A percentile compares a stretch with the other conserved stretches of the same genome.
Conservation (phyloP, 2,888 invertebrate genomes). For the Euclidia mi region DNA sequence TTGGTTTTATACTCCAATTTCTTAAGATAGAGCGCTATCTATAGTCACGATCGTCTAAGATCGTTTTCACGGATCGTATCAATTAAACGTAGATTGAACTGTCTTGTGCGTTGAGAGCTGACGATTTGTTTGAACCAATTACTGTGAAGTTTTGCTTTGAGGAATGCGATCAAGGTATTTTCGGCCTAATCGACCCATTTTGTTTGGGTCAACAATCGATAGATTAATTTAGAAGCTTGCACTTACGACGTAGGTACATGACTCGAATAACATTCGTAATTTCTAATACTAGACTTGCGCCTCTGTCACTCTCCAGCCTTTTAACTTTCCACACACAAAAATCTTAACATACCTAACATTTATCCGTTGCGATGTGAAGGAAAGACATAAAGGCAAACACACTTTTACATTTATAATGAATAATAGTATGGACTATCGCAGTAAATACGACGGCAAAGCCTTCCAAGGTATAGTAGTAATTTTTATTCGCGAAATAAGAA, state of each 20-base stretch:
- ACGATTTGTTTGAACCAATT: constrained; percentile 37
- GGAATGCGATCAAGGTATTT: constrained; percentile 31
- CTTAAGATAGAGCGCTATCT: constrained; percentile 40
- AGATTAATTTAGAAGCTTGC: constrained; percentile 11
- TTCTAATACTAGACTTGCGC: no score
- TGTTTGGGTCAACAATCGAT: constrained; percentile 23
- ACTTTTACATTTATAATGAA: no score
- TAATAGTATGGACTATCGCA: no score
- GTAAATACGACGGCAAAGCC: no score
- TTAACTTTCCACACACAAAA: no score
- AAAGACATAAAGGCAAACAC: no score
- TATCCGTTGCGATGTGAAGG: no score
- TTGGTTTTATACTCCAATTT: constrained; percentile 49
- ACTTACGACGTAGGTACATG: constrained; percentile 9
- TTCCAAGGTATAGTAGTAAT: no score
- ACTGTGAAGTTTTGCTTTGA: constrained; percentile 26
- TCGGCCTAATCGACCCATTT: constrained; percentile 28
- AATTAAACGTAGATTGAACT: constrained; percentile 38
- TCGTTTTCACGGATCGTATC: constrained; percentile 36
- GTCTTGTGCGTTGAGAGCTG: constrained; percentile 36
- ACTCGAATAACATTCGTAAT: neutral
- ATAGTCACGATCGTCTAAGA: constrained; percentile 47
- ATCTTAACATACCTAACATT: no score
- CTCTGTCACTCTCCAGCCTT: no score
- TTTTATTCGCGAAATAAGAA: no score